phyloP scores from a whole-genome alignment of 2,888 invertebrate species.

The Patella pellucida region DNA sequence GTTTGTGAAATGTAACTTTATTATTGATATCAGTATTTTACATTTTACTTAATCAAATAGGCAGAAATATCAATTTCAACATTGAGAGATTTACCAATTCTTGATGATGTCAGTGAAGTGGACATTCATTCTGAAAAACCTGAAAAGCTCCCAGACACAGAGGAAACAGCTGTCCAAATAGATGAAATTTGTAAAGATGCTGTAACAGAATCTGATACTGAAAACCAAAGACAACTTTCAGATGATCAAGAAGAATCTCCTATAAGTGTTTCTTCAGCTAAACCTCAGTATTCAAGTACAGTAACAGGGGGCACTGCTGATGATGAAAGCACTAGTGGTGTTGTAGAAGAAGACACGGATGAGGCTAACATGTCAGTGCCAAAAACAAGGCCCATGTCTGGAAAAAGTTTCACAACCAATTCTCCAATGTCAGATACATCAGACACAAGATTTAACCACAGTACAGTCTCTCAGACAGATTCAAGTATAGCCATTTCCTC shows the following conservation, averaged over 20 bases:
- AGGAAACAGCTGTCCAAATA: neutral
- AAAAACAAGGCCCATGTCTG: neutral
- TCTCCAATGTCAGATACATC: neutral
- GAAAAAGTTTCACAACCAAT: neutral
- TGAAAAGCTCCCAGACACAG: neutral
- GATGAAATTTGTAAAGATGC: no score
- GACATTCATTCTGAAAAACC: neutral
- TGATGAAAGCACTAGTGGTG: neutral
- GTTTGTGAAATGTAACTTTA: no score
- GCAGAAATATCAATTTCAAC: neutral
- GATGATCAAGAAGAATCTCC: neutral
- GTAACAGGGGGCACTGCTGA: neutral
- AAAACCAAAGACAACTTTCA: neutral
- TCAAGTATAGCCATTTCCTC: neutral
- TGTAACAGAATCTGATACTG: neutral
- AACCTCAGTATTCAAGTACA: neutral
- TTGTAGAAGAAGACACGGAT: neutral
- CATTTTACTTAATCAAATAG: no score
- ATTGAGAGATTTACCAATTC: constrained; percentile 7
- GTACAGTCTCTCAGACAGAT: neutral
- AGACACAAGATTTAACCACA: neutral
- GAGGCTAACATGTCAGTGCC: neutral
- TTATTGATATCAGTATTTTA: no score
- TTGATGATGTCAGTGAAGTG: neutral
- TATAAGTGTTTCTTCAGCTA: neutral